A percentile compares a stretch with the other conserved stretches of the same genome.
Evolutionary conservation across 2,113 vertebrate species (phyloP).

Genomic region (Fregetta grallaria): DNA sequence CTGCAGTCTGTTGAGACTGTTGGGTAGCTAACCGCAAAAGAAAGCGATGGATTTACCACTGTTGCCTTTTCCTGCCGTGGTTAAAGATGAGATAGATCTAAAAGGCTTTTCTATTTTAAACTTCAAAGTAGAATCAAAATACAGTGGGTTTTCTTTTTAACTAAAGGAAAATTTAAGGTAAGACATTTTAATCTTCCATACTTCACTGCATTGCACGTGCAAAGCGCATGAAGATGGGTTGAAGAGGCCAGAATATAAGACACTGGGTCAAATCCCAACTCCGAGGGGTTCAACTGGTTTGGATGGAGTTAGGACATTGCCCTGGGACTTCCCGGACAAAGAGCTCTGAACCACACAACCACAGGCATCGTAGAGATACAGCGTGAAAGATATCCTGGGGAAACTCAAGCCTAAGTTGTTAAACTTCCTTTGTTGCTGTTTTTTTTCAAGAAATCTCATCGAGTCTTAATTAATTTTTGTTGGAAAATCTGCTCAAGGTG

Average conservation of each 20-base stretch:
- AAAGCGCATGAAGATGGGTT: rapidly evolving
- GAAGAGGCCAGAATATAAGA: not conserved
- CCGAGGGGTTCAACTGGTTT: rapidly evolving
- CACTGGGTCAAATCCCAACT: rapidly evolving
- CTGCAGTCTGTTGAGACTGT: not conserved
- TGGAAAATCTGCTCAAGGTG: not conserved
- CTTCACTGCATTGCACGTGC: rapidly evolving
- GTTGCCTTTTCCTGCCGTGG: not conserved
- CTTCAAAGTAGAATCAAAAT: rapidly evolving
- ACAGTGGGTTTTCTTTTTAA: not conserved
- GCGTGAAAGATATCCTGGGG: not conserved
- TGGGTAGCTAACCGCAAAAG: not conserved
- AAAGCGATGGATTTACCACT: not conserved
- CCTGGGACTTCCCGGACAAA: not conserved
- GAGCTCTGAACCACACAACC: not conserved
- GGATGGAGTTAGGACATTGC: rapidly evolving
- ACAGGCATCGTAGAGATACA: not conserved
- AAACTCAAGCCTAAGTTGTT: not conserved
- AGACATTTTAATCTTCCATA: not conserved
- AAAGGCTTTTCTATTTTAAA: not conserved
- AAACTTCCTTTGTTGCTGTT: not conserved
- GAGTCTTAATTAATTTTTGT: not conserved
- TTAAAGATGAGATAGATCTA: not conserved
- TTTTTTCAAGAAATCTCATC: not conserved
- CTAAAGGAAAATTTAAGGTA: not conserved